Evolutionary conservation across 2,797 vertebrate species (phyloP).

Genomic region (Chaetodon trifasciatus): DNA sequence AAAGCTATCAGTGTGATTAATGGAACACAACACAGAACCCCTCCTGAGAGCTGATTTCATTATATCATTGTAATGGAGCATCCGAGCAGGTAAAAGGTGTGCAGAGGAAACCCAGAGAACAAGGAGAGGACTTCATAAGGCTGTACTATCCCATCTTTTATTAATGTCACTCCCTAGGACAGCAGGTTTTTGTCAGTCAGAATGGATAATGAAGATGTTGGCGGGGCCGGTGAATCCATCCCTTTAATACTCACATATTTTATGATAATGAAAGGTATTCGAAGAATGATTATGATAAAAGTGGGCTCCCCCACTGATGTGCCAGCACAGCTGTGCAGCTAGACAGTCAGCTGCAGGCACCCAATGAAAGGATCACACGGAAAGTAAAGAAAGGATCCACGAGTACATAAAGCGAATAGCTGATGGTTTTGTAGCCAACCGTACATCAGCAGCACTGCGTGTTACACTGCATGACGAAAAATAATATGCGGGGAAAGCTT

Average conservation of each 20-base stretch:
- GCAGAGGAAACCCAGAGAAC: conserved; percentile 84
- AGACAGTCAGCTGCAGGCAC: conserved; percentile 71
- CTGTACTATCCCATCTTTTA: conserved; percentile 86
- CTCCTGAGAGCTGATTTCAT: conserved; percentile 63
- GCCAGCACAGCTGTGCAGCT: conserved; percentile 74
- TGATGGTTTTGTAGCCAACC: conserved; percentile 54
- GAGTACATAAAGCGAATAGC: conserved; percentile 66
- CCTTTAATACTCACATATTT: conserved; percentile 85
- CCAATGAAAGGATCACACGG: conserved; percentile 72
- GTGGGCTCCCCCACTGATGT: conserved; percentile 76
- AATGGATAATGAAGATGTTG: conserved; percentile 84
- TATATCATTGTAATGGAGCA: conserved; percentile 64
- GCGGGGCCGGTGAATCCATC: conserved; percentile 70
- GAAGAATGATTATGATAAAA: conserved; percentile 83
- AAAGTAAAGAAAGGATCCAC: conserved; percentile 64
- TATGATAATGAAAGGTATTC: conserved; percentile 86
- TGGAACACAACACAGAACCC: conserved; percentile 54
- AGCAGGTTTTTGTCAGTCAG: conserved; percentile 82
- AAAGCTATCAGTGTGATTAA: conserved; percentile 71
- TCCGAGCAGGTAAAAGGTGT: conserved; percentile 90
- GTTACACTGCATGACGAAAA: conserved; percentile 65
- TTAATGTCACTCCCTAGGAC: conserved; percentile 80
- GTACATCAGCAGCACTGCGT: conserved; percentile 38
- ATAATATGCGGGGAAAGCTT: conserved; percentile 62
- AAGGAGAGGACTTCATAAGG: conserved; percentile 94